Conservation (phyloP, 2,797 vertebrate species). For the Muraenolepis orangiensis region DNA sequence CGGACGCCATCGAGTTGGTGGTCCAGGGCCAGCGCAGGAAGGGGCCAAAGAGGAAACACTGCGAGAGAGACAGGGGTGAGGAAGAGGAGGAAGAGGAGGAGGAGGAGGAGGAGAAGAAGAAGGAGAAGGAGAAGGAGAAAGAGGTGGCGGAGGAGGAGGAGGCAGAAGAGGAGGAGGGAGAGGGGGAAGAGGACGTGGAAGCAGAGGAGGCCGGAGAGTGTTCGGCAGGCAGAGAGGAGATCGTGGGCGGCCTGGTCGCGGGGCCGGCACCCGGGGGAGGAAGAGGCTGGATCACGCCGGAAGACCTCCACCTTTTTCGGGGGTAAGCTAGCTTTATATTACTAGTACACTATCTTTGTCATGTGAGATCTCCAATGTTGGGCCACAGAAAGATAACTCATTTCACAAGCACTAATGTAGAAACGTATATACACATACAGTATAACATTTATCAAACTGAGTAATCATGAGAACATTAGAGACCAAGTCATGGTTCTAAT, state of each 20-base stretch:
- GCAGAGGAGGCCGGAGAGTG: conserved; percentile 59
- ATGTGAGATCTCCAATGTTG: background rate
- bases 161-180: conserved; percentile 12
- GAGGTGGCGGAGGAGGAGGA: conserved; percentile 46
- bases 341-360: background rate
- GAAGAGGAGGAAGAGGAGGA: conserved; percentile 63
- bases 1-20: conserved; percentile 90
- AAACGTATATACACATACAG: conserved; percentile 21
- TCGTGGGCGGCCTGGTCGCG: conserved; percentile 45
- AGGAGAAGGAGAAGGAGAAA: conserved; percentile 23
- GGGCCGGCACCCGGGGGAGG: conserved; percentile 51
- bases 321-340: conserved; percentile 54
- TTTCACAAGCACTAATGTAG: background rate
- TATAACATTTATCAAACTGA: conserved; percentile 34
- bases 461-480: conserved; percentile 25
- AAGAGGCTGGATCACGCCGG: conserved; percentile 69
- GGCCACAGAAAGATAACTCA: background rate
- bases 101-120: conserved; percentile 49
- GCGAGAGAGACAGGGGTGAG: conserved; percentile 65
- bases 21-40: conserved; percentile 86
- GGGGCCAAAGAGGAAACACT: conserved; percentile 79
- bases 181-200: conserved; percentile 14
- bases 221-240: conserved; percentile 62
- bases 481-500: conserved; percentile 51
- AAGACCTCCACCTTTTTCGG: conserved; percentile 71